Base-by-base conservation (phyloP, 2,888 invertebrate genomes). In the Lacanobia wlatinum region DNA sequence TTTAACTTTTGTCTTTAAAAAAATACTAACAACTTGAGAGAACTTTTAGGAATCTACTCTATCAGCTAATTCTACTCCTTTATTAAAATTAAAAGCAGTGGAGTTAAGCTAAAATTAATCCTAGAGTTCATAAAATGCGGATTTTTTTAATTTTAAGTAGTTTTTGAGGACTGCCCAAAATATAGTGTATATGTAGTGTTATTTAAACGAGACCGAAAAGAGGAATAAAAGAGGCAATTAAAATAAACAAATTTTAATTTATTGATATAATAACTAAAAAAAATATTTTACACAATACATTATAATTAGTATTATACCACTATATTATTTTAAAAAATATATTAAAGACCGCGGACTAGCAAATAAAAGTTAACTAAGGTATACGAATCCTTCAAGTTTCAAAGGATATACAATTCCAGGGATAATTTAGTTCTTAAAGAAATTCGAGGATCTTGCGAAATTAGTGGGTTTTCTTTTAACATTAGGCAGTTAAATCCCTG, bases 241-340 rank as follows among this genome's bases (percentile, higher is more conserved):
- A 96, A 96, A 95, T 96, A 96, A 96, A 96, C 96, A 96, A 96
- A 95, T 95, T 96, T 95, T 95, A 95, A 96, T 96, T 96, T 95
- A 96, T 95, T 96, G 95, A 95, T 95, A 94, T 94, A 95, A 94
- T 94, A 94, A 94, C 92, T 92, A 94, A 95, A 95, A 95, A 95
- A 95, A 94, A 95, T 95, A 94, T 95, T 95, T 95, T 95, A 95
- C 95, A 96, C 94, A 94, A 94, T 95, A 96, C 95, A 94, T 95
- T 95, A 95, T 94, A 94, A 95, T 96, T 96, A 96, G 95, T 96
- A 93, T 95, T 96, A 95, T 94, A 95, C 94, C 90, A 91, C 96
- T 96, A 96, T 94, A 94, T 94, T 94, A 94, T 93, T 91, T 94
- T 94, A 80, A 82, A 84, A 92, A 95, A 95, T 94, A 95, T 95